Evolutionary conservation across 2,888 invertebrate species (phyloP).

Genomic region (Pinctada fucata): DNA sequence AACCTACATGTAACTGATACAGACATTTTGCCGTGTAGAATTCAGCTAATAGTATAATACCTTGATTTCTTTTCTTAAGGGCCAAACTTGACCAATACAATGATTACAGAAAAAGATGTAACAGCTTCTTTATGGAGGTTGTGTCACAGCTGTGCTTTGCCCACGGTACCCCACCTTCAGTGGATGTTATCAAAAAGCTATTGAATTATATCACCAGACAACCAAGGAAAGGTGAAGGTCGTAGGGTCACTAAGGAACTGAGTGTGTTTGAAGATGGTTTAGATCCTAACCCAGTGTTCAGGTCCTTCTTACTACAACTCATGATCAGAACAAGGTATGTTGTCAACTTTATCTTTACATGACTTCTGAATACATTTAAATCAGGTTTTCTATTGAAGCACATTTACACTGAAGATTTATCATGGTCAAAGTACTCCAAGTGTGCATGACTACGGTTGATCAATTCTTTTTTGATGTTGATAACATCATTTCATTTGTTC

Average conservation of each 20-base stretch:
- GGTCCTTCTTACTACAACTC: slow-evolving; percentile 68
- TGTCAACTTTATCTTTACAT: not conserved
- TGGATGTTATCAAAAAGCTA: slow-evolving; percentile 56
- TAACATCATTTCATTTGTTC: no score
- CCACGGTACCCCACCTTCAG: slow-evolving; percentile 49
- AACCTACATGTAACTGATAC: no score
- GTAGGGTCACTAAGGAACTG: slow-evolving; percentile 55
- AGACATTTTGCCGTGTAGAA: no score
- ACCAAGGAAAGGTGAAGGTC: slow-evolving; percentile 15
- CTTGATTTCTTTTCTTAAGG: slow-evolving; percentile 30
- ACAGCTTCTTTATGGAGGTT: slow-evolving; percentile 64
- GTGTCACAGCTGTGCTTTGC: slow-evolving; percentile 63
- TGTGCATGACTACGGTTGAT: no score
- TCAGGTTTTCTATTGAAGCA: not conserved
- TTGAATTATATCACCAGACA: slow-evolving; percentile 52
- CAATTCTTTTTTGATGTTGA: no score
- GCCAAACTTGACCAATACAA: slow-evolving; percentile 37
- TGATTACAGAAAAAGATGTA: slow-evolving; percentile 56
- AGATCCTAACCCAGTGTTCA: slow-evolving; percentile 68
- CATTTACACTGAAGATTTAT: not conserved
- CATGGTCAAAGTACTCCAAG: no score
- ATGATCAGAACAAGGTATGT: slow-evolving; percentile 62
- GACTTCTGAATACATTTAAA: no score
- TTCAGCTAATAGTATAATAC: no score
- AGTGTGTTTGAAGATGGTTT: slow-evolving; percentile 62